Evolutionary conservation across 2,797 vertebrate species (phyloP).

Genomic region (Pseudotriccus pelzelni): DNA sequence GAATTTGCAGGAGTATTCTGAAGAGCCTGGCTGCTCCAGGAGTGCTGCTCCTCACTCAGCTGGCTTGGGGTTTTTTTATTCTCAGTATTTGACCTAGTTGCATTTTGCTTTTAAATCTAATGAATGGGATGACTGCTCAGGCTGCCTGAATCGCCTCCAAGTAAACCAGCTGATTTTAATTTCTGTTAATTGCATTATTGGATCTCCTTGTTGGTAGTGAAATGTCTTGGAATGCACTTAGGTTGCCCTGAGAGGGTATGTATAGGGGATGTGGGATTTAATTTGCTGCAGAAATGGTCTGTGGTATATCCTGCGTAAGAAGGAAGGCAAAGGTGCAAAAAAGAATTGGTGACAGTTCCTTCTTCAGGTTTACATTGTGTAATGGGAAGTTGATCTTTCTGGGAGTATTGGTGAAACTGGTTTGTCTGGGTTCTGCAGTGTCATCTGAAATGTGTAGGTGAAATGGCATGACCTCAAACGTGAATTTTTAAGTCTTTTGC

Average conservation of each 20-base stretch:
- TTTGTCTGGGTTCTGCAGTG: constrained; percentile 24
- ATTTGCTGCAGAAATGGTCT: neutral
- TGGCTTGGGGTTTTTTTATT: neutral
- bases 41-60: neutral
- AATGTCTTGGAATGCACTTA: neutral
- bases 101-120: neutral
- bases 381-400: constrained; percentile 33
- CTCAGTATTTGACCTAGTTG: neutral
- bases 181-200: constrained; percentile 1
- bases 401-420: constrained; percentile 10
- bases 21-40: neutral
- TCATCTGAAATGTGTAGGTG: neutral
- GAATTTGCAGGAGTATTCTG: neutral
- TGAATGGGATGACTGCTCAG: neutral
- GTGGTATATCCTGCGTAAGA: neutral
- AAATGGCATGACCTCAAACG: neutral
- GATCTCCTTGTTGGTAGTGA: neutral
- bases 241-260: neutral
- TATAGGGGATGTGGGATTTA: neutral
- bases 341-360: neutral
- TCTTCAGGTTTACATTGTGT: neutral
- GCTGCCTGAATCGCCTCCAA: neutral
- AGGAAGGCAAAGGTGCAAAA: neutral
- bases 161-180: neutral
- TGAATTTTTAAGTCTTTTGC: neutral